A percentile compares a stretch with the other conserved stretches of the same genome.
phyloP scores from a whole-genome alignment of 2,113 vertebrate species.

The Natator depressus region DNA sequence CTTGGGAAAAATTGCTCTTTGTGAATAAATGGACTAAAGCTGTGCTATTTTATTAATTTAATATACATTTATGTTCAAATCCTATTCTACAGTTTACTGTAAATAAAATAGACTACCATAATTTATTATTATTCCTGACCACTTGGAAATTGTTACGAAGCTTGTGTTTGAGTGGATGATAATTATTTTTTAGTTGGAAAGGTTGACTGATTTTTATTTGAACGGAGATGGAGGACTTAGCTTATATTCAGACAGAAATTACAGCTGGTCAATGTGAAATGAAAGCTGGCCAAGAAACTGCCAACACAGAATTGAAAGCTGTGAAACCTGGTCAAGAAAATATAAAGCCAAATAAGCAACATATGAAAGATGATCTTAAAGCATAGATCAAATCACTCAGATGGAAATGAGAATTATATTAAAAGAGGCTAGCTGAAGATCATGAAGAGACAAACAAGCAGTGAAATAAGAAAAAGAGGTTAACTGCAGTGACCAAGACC shows the following conservation, averaged over 20 bases:
- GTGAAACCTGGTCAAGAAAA: conserved; percentile 69
- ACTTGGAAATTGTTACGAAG: conserved; percentile 29
- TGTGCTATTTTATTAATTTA: conserved; percentile 33
- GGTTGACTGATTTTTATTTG: conserved; percentile 60
- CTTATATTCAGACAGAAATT: conserved; percentile 62
- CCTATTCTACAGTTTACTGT: not conserved
- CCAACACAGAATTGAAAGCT: conserved; percentile 67
- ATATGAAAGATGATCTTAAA: conserved; percentile 70
- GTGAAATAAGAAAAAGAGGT: not conserved
- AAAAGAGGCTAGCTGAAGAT: conserved; percentile 24
- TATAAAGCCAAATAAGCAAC: conserved; percentile 71
- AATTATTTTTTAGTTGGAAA: conserved; percentile 20
- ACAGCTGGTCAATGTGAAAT: conserved; percentile 68
- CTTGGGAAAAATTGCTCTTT: not conserved
- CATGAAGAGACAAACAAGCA: not conserved
- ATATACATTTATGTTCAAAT: conserved; percentile 39
- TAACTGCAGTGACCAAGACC: not conserved
- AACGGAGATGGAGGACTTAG: conserved; percentile 34
- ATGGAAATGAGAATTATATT: conserved; percentile 8
- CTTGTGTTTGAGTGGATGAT: conserved; percentile 33
- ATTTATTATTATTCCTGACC: conserved; percentile 32
- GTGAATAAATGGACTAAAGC: conserved; percentile 13
- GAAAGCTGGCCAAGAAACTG: conserved; percentile 70
- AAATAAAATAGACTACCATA: not conserved
- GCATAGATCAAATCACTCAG: conserved; percentile 48